Conservation (phyloP, 1,140 invertebrate species). For the Melipona quadrifasciata region DNA sequence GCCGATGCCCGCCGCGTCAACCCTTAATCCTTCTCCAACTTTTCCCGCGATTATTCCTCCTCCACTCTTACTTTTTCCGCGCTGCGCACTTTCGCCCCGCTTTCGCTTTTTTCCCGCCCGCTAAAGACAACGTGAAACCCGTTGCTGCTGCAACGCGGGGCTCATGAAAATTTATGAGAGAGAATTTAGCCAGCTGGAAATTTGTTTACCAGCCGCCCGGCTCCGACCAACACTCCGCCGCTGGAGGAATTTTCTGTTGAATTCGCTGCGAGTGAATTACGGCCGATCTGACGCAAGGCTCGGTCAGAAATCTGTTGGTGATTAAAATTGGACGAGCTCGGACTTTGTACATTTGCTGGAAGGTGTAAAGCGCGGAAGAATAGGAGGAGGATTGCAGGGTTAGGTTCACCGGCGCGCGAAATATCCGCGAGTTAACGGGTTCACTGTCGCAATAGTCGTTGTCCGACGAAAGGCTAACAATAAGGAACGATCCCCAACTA, state of each 20-base stretch:
- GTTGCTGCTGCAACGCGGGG: neutral
- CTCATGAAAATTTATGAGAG: constrained; percentile 38
- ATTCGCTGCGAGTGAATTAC: too few relatives aligned
- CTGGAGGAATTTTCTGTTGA: too few relatives aligned
- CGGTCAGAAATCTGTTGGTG: too few relatives aligned
- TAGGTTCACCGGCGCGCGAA: constrained; percentile 31
- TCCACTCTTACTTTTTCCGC: constrained; percentile 7
- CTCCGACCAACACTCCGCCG: too few relatives aligned
- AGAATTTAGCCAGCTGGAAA: constrained; percentile 15
- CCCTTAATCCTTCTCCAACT: constrained; percentile 45
- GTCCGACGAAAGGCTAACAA: constrained; percentile 72
- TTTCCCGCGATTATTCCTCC: constrained; percentile 33
- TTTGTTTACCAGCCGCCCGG: constrained; percentile 17
- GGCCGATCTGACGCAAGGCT: too few relatives aligned
- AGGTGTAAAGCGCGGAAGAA: neutral
- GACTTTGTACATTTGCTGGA: neutral
- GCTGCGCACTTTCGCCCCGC: neutral
- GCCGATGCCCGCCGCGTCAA: constrained; percentile 8
- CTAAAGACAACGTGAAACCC: neutral
- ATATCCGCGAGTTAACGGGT: constrained; percentile 61
- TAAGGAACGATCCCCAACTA: constrained; percentile 72
- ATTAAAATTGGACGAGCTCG: too few relatives aligned
- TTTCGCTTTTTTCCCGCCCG: neutral
- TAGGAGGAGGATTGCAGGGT: too few relatives aligned
- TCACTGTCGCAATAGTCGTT: constrained; percentile 60